These are phyloP conservation scores for Penaeus chinensis DNA, from an alignment of 1,140 invertebrate species.

Conservation along the genomic window DNA sequence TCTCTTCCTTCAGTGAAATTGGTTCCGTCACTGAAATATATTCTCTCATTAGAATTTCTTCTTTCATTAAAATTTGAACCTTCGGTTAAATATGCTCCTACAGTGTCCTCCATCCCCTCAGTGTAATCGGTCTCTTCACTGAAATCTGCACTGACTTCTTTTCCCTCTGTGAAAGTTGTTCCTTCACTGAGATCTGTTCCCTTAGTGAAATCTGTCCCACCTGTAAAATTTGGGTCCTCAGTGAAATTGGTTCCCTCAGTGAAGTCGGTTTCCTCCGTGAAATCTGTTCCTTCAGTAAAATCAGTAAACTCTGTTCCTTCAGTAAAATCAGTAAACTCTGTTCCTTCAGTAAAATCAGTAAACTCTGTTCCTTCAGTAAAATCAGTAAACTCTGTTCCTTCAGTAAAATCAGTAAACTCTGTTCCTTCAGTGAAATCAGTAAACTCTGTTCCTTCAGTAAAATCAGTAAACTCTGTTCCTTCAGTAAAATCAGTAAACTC, in stretches of 20 bases:
- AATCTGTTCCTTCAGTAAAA: constrained; percentile 4
- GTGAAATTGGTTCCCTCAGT: not conserved
- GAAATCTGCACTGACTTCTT: not conserved
- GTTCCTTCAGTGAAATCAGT: too few species aligned
- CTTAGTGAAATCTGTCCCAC: not conserved
- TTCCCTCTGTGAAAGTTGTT: constrained; percentile 2
- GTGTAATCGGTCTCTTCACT: not conserved
- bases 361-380: too few species aligned
- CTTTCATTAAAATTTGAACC: too few species aligned
- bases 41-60: too few species aligned
- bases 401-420: too few species aligned
- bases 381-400: too few species aligned
- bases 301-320: not conserved
- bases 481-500: too few species aligned
- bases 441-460: too few species aligned
- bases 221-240: not conserved
- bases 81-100: too few species aligned
- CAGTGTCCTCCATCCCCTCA: not conserved
- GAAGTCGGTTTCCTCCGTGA: not conserved
- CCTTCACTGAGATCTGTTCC: not conserved
- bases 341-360: not conserved
- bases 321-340: not conserved
- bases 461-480: too few species aligned
- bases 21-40: too few species aligned
- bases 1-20: too few species aligned